These are phyloP conservation scores for Chymomyza caudatula DNA, from an alignment of 2,888 invertebrate genomes.

Conservation along the genomic window DNA sequence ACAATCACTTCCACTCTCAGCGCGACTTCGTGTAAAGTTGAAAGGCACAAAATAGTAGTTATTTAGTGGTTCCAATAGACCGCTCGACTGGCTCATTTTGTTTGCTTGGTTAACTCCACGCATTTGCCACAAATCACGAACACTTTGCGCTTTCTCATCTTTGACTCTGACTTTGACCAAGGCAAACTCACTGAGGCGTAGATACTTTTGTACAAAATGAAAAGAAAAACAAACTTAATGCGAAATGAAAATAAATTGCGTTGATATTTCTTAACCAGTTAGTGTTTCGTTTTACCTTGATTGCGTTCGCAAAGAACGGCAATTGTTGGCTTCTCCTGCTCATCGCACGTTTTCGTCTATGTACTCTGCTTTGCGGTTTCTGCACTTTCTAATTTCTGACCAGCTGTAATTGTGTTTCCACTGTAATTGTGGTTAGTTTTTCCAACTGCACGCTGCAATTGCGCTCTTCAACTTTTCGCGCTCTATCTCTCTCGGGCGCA, in stretches of 20 bases:
- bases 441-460: not conserved
- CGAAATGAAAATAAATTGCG: constrained; percentile 22
- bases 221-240: constrained; percentile 20
- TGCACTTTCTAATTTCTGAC: constrained; percentile 58
- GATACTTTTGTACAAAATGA: constrained; percentile 37
- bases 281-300: not conserved
- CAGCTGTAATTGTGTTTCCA: constrained; percentile 18
- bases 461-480: not conserved
- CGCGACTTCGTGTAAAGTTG: not conserved
- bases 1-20: constrained; percentile 24
- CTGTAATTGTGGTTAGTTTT: constrained; percentile 30
- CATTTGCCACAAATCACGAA: constrained; percentile 41
- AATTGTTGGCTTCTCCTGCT: not conserved
- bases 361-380: constrained; percentile 25
- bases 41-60: constrained; percentile 14
- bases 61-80: not conserved
- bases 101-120: constrained; percentile 12
- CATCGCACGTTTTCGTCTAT: too few relatives aligned
- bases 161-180: constrained; percentile 32
- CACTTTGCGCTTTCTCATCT: constrained; percentile 55
- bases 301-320: constrained; percentile 37
- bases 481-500: not conserved
- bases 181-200: constrained; percentile 32
- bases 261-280: constrained; percentile 31
- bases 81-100: constrained; percentile 4